These are phyloP conservation scores for Amblyraja radiata DNA, from an alignment of 2,797 vertebrate genomes.

Conservation along the genomic window DNA sequence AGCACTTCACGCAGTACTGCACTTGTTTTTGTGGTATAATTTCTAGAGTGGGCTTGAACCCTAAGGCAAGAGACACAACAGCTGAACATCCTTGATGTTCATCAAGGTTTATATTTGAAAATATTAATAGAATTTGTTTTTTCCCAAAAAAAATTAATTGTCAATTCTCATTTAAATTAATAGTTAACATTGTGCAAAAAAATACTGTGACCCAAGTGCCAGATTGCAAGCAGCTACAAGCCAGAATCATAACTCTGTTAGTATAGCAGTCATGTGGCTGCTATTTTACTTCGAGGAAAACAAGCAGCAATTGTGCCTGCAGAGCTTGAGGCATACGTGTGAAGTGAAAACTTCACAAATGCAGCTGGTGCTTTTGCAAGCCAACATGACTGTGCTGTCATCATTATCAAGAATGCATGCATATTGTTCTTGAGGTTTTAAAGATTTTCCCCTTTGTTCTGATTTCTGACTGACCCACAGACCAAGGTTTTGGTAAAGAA, in stretches of 20 bases:
- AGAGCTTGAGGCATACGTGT: background rate
- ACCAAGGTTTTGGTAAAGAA: background rate
- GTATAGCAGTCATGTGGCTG: background rate
- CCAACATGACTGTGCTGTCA: background rate
- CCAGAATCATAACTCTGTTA: slow-evolving; percentile 25
- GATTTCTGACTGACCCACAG: background rate
- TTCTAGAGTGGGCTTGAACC: background rate
- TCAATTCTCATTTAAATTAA: background rate
- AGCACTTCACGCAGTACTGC: background rate
- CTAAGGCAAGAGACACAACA: background rate
- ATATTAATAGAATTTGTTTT: background rate
- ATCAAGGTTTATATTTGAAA: background rate
- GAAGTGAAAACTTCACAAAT: slow-evolving; percentile 6
- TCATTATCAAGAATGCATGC: background rate
- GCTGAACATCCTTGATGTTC: background rate
- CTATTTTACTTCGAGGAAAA: background rate
- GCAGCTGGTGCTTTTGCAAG: background rate
- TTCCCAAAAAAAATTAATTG: background rate
- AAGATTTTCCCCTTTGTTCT: background rate
- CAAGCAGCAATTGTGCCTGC: background rate
- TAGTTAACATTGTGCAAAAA: background rate
- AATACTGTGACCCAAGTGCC: background rate
- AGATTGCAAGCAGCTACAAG: background rate
- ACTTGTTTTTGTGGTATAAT: background rate
- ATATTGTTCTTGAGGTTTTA: background rate